These are phyloP conservation scores for Drosophila sordidapex DNA, from an alignment of 2,888 invertebrate genomes.

Conservation along the genomic window DNA sequence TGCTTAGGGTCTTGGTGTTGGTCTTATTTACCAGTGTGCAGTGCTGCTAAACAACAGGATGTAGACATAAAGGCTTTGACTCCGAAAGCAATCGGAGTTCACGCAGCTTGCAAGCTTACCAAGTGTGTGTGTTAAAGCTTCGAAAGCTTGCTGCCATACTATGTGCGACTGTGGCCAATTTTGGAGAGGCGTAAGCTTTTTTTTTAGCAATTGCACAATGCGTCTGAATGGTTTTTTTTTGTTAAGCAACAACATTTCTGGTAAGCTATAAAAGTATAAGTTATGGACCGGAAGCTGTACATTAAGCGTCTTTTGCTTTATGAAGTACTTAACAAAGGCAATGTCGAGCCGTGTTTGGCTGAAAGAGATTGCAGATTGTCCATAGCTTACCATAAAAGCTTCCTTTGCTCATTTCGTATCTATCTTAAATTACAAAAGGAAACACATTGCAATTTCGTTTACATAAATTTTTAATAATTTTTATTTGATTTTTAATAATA, in stretches of 20 bases:
- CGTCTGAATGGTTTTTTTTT: background rate
- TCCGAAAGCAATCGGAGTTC: conserved; percentile 31
- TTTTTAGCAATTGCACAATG: background rate
- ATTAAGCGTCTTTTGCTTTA: background rate
- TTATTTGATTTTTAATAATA: conserved; percentile 77
- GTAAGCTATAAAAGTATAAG: background rate
- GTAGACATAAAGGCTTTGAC: background rate
- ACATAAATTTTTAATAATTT: conserved; percentile 74
- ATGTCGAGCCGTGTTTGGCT: background rate
- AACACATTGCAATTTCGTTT: conserved; percentile 45
- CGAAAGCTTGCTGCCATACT: background rate
- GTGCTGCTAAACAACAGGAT: conserved; percentile 23
- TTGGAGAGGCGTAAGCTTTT: background rate
- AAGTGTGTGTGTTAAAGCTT: background rate
- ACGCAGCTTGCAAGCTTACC: conserved; percentile 8
- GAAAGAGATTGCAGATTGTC: background rate
- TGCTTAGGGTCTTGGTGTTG: background rate
- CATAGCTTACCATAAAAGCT: background rate
- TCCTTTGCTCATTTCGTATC: background rate
- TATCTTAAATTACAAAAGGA: conserved; percentile 1
- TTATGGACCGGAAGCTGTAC: background rate
- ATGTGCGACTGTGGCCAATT: background rate
- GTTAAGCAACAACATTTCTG: background rate
- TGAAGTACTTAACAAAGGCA: background rate
- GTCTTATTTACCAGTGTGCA: conserved; percentile 9